These are phyloP conservation scores for Athripsodes cinereus DNA, from an alignment of 2,888 invertebrate genomes.

Conservation along the genomic window DNA sequence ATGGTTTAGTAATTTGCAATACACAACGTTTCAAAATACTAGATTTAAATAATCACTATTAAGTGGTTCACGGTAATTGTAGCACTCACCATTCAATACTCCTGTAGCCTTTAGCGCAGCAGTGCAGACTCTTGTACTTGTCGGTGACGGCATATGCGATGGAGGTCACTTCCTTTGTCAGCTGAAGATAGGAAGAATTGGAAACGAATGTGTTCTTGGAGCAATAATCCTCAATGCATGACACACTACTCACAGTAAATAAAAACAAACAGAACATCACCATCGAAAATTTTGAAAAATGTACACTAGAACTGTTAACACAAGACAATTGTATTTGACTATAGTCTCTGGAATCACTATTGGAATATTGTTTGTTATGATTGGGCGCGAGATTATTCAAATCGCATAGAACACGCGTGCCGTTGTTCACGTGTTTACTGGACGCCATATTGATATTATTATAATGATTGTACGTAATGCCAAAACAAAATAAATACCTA, in stretches of 20 bases:
- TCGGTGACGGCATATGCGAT: slow-evolving; percentile 63
- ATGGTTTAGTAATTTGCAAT: too few species aligned
- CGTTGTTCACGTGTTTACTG: too few species aligned
- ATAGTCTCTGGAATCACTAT: too few species aligned
- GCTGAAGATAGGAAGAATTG: slow-evolving; percentile 60
- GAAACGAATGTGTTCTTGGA: slow-evolving; percentile 52
- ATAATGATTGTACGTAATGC: too few species aligned
- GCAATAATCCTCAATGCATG: slow-evolving; percentile 51
- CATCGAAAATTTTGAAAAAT: slow-evolving; percentile 4
- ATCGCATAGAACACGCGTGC: too few species aligned
- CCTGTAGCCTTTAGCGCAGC: slow-evolving; percentile 69
- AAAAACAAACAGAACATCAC: slow-evolving; percentile 1
- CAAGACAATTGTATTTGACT: not conserved
- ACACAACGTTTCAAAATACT: too few species aligned
- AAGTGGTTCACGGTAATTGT: too few species aligned
- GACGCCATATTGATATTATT: too few species aligned
- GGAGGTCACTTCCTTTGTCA: slow-evolving; percentile 65
- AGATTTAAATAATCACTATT: too few species aligned
- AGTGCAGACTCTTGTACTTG: slow-evolving; percentile 69
- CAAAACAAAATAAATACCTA: too few species aligned
- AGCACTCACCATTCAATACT: slow-evolving; percentile 79
- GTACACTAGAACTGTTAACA: not conserved
- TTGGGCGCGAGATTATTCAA: too few species aligned
- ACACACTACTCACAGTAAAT: slow-evolving; percentile 31
- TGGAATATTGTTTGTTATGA: too few species aligned